Evolutionary conservation across 1,140 invertebrate species (phyloP), one percentile per base, ranked within the genome.

Genomic region (Macrobrachium rosenbergii): DNA sequence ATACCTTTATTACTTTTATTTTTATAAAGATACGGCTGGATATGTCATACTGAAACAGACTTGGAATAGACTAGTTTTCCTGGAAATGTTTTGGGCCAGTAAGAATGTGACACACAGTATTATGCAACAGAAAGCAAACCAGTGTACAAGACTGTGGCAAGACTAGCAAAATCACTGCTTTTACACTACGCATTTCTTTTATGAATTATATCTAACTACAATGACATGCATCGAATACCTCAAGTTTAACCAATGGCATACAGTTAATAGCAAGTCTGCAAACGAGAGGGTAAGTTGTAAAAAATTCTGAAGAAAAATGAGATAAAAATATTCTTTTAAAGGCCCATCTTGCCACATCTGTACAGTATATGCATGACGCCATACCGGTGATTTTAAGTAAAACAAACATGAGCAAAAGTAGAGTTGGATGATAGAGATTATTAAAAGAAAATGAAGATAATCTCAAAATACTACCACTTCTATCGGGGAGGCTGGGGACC

Each of bases 401-500:
- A 81, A 87, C 69, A 81, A 81, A 76, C 77, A 87, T 75, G 69
- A 80, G 77, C 67, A 81, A 81, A 73, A 81, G 81, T 59, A 75
- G 28, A 81, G 81, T 72, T 52, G 43, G 45, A 58, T 59, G 45
- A 63, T 77, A 81, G 69, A 87, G 69, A 87, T 87, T 87, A 81
- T 81, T 81, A 64, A 60, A 73, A 87, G 84, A 87, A 87, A 86
- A 87, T 87, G 21, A 87, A 80, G 84, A 87, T 87, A 87, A 81
- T 87, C 58, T 80, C 78, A 87, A 87, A 87, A 87, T 87, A 87
- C 84, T 87, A 87, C 84, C 84, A 72, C 84, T 62, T 87, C 84
- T 87, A 87, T 87, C 84, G 84, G 72, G 84, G 84, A 81, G 84
- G 64, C 77, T 79, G 77, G 77, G 77, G 84, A 64, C 81, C 84